phyloP scores from a whole-genome alignment of 2,113 vertebrate genomes.

The Sinocyclocheilus anshuiensis region DNA sequence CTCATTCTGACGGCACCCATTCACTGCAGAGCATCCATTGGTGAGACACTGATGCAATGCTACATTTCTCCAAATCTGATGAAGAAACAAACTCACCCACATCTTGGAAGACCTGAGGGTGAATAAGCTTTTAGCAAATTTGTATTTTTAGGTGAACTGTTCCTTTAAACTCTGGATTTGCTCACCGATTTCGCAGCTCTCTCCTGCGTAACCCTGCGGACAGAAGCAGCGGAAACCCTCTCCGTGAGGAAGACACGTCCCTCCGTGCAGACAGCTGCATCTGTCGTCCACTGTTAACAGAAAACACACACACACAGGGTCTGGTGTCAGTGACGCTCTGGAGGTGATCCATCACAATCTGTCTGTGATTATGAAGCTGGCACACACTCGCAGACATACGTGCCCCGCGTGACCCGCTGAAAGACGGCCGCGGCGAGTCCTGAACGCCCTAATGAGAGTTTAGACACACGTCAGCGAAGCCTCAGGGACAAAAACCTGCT shows the following conservation, averaged over 20 bases:
- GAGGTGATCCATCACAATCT: constrained; percentile 29
- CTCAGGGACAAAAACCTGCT: background rate
- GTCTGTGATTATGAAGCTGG: constrained; percentile 33
- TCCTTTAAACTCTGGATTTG: background rate
- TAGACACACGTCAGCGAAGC: background rate
- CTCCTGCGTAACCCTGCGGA: constrained; percentile 85
- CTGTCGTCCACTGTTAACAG: constrained; percentile 66
- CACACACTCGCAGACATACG: background rate
- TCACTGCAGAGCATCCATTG: too few species aligned
- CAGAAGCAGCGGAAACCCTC: constrained; percentile 87
- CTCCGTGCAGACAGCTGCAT: constrained; percentile 89
- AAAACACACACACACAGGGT: constrained; percentile 41
- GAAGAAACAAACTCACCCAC: background rate
- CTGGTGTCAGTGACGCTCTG: background rate
- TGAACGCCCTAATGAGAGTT: background rate
- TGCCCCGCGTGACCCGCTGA: background rate
- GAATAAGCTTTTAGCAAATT: too few species aligned
- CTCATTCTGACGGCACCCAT: too few species aligned
- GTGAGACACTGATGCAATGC: too few species aligned
- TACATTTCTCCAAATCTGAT: background rate
- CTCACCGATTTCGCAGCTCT: constrained; percentile 97
- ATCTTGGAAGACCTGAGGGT: background rate
- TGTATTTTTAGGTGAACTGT: background rate
- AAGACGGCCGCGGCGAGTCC: background rate
- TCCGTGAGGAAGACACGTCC: constrained; percentile 82